Percentiles rank a stretch among this genome's conserved stretches.
These are phyloP conservation scores for Oscheius sp. DNA, from an alignment of 2,888 invertebrate species.

Conservation along the genomic window DNA sequence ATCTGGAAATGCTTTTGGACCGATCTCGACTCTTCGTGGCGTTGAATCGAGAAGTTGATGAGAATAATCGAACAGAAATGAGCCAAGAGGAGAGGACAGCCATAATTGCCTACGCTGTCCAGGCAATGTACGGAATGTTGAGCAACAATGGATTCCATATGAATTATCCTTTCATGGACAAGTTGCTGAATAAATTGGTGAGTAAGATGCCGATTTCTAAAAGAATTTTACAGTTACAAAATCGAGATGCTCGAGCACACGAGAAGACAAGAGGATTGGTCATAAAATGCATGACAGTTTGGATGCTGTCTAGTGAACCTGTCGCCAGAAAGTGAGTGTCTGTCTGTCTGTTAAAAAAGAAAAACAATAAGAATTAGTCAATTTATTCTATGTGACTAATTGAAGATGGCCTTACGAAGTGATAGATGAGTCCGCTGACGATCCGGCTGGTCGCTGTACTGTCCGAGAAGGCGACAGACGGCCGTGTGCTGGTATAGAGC, in stretches of 20 bases:
- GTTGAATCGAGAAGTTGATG: background rate
- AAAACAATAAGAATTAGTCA: no score
- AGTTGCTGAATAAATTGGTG: background rate
- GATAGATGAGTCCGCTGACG: slow-evolving; percentile 2
- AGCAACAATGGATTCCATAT: background rate
- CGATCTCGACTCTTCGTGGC: background rate
- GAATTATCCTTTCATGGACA: background rate
- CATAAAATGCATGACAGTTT: no score
- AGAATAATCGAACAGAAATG: background rate
- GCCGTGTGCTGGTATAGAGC: background rate
- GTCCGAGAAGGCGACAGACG: slow-evolving; percentile 21
- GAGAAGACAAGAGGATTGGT: background rate
- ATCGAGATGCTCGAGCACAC: background rate
- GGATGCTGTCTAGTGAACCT: no score
- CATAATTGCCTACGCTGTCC: background rate
- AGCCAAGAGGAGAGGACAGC: background rate
- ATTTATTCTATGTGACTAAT: background rate
- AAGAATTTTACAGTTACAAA: background rate
- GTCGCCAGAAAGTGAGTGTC: no score
- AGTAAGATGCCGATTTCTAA: background rate
- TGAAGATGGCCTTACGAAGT: slow-evolving; percentile 11
- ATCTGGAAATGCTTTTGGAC: background rate
- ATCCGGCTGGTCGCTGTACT: background rate
- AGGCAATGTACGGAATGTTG: background rate
- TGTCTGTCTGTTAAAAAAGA: no score